These are phyloP conservation scores for Apantesis nais DNA, from an alignment of 2,888 invertebrate species.

Conservation along the genomic window DNA sequence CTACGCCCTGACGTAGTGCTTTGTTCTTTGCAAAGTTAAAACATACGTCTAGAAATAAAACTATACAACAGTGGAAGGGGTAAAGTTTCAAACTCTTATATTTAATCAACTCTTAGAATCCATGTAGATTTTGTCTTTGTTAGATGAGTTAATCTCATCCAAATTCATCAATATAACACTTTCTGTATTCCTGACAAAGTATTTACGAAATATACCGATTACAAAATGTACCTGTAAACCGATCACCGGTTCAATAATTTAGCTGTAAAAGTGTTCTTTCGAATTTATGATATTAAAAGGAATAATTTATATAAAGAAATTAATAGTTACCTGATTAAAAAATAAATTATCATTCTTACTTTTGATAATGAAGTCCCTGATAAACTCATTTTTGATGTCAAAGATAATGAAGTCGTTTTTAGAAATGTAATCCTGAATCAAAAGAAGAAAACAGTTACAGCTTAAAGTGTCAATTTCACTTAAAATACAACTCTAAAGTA, in stretches of 20 bases:
- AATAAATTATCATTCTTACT: no score
- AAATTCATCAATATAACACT: background rate
- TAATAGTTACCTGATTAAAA: no score
- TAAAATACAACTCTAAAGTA: background rate
- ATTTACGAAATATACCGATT: background rate
- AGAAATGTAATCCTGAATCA: background rate
- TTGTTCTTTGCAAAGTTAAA: conserved; percentile 24
- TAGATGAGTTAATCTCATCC: no score
- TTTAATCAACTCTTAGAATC: background rate
- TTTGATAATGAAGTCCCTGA: no score
- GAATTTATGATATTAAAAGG: no score
- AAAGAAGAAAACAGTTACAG: background rate
- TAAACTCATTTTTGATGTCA: no score
- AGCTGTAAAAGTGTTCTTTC: no score
- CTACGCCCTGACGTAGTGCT: conserved; percentile 31
- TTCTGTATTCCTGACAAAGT: background rate
- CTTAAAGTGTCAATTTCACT: background rate
- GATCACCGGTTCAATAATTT: background rate
- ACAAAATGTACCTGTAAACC: background rate
- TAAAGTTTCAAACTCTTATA: background rate
- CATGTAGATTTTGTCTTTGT: background rate
- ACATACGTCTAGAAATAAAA: conserved; percentile 23
- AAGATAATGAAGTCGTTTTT: background rate
- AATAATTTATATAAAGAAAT: no score
- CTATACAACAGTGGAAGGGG: conserved; percentile 11